These are phyloP conservation scores for Gorsachius goisagi DNA, from an alignment of 2,113 vertebrate species.

Conservation along the genomic window DNA sequence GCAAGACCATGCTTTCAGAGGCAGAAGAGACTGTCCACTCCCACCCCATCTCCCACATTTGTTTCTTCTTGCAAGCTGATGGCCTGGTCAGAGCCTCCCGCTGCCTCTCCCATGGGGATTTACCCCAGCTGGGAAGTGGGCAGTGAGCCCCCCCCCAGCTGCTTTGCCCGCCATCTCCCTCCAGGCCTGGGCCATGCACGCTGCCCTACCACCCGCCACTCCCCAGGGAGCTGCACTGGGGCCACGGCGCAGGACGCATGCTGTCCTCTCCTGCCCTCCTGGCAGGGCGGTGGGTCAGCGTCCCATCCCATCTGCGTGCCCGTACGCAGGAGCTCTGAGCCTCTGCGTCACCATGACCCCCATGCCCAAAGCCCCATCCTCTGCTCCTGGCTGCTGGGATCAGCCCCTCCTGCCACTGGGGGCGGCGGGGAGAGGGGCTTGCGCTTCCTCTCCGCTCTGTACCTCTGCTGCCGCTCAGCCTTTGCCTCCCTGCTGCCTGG, in stretches of 20 bases:
- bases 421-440: rapidly evolving
- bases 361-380: not conserved
- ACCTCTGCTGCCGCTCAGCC: not conserved
- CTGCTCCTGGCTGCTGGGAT: not conserved
- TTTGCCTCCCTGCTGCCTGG: not conserved
- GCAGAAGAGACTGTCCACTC: not conserved
- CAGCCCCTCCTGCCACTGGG: too few species aligned
- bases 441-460: not conserved
- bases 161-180: not conserved
- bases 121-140: not conserved
- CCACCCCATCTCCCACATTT: not conserved
- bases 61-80: not conserved
- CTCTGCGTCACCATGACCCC: not conserved
- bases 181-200: not conserved
- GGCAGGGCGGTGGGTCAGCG: too few species aligned
- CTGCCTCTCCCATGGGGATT: not conserved
- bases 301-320: not conserved
- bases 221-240: not conserved
- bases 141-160: rapidly evolving
- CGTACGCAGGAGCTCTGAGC: not conserved
- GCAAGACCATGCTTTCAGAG: not conserved
- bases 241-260: too few species aligned
- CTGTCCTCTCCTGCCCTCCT: rapidly evolving
- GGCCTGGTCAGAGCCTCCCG: not conserved
- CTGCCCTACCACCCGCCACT: rapidly evolving